Conservation (phyloP, 1,140 invertebrate species). For the Adelges cooleyi region DNA sequence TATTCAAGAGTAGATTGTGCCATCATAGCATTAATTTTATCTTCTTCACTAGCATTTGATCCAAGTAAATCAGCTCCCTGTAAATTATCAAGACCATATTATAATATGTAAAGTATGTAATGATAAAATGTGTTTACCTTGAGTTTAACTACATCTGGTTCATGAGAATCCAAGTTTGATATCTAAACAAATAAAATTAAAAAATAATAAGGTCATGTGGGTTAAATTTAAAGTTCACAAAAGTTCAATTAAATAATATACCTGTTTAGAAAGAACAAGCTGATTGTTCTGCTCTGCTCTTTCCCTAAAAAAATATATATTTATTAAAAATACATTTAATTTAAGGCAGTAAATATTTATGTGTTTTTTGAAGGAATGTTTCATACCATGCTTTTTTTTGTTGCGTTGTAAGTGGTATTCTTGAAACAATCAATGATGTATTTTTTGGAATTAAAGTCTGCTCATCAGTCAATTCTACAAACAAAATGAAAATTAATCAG, state of each 20-base stretch:
- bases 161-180: conserved; percentile 21
- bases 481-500: too few relatives aligned
- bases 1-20: conserved; percentile 91
- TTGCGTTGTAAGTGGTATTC: conserved; percentile 70
- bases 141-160: conserved; percentile 10
- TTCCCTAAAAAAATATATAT: conserved; percentile 35
- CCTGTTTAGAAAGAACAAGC: conserved; percentile 21
- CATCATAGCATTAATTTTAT: conserved; percentile 96
- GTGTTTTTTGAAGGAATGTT: not conserved
- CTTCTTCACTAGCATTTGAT: conserved; percentile 86
- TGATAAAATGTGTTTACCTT: conserved; percentile 8
- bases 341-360: not conserved
- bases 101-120: not conserved
- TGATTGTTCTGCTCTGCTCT: conserved; percentile 34
- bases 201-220: not conserved
- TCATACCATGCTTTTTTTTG: conserved; percentile 56
- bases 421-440: conserved; percentile 86
- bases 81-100: conserved; percentile 1
- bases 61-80: conserved; percentile 67
- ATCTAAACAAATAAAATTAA: conserved; percentile 1
- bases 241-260: too few relatives aligned
- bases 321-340: not conserved
- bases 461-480: conserved; percentile 77
- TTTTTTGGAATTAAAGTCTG: conserved; percentile 88
- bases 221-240: too few relatives aligned